Conservation (phyloP, 2,888 invertebrate species). For the Pristionchus mayeri region DNA sequence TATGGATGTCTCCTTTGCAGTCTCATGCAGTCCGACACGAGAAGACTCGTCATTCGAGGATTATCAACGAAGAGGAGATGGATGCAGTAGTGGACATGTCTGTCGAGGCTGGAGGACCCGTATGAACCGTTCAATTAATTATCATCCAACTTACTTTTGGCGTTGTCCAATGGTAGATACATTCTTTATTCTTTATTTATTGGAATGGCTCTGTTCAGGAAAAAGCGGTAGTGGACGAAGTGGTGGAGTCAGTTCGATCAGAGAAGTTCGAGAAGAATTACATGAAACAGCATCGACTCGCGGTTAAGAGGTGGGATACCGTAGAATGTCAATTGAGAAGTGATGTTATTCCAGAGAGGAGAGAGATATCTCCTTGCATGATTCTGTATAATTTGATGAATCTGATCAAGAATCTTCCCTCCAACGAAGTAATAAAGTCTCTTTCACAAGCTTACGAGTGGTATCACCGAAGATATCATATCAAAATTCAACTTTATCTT, state of each 20-base stretch:
- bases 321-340: background rate
- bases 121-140: too few relatives aligned
- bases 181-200: too few relatives aligned
- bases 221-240: constrained; percentile 27
- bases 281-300: background rate
- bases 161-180: too few relatives aligned
- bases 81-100: background rate
- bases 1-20: background rate
- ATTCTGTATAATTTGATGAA: too few relatives aligned
- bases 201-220: background rate
- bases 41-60: background rate
- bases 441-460: too few relatives aligned
- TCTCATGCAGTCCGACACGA: constrained; percentile 22
- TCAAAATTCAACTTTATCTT: background rate
- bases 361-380: background rate
- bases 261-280: background rate
- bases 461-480: background rate
- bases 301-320: background rate
- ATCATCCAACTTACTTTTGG: too few relatives aligned
- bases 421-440: too few relatives aligned
- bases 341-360: background rate
- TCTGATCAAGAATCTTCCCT: too few relatives aligned
- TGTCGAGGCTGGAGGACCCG: too few relatives aligned
- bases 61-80: background rate
- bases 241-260: background rate